These are phyloP conservation scores for Echinops telfairi DNA, from an alignment of 2,113 vertebrate species.

Conservation along the genomic window DNA sequence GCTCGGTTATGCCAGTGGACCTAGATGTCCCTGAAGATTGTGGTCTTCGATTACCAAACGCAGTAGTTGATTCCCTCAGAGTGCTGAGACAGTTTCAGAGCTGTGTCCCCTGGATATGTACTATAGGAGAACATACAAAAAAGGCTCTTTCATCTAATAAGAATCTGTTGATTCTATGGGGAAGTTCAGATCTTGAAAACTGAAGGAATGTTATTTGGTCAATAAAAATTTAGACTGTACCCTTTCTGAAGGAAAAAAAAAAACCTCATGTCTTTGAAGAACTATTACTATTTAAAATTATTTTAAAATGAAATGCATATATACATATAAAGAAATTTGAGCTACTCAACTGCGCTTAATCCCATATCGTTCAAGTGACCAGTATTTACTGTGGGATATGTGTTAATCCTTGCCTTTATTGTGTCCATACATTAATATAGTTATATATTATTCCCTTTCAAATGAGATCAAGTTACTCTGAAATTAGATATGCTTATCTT, in stretches of 20 bases:
- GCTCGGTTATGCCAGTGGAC: no score
- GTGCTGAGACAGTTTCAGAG: no score
- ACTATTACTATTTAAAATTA: no score
- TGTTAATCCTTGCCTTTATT: not conserved
- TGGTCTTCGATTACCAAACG: no score
- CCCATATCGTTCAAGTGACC: not conserved
- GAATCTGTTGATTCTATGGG: no score
- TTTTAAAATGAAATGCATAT: not conserved
- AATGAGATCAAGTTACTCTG: not conserved
- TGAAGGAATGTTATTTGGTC: slow-evolving; percentile 28
- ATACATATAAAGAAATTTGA: not conserved
- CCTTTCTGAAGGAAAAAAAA: not conserved
- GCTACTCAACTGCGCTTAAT: not conserved
- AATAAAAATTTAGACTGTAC: not conserved
- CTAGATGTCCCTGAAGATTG: no score
- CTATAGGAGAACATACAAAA: no score
- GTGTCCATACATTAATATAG: not conserved
- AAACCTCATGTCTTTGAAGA: not conserved
- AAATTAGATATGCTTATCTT: no score
- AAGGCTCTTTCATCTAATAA: no score
- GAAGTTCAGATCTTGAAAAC: not conserved
- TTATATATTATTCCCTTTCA: not conserved
- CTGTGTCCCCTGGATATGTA: no score
- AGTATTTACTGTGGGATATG: not conserved
- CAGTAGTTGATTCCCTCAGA: no score